These are phyloP conservation scores for Erethizon dorsatum DNA, from an alignment of 2,797 vertebrate genomes.

Conservation along the genomic window DNA sequence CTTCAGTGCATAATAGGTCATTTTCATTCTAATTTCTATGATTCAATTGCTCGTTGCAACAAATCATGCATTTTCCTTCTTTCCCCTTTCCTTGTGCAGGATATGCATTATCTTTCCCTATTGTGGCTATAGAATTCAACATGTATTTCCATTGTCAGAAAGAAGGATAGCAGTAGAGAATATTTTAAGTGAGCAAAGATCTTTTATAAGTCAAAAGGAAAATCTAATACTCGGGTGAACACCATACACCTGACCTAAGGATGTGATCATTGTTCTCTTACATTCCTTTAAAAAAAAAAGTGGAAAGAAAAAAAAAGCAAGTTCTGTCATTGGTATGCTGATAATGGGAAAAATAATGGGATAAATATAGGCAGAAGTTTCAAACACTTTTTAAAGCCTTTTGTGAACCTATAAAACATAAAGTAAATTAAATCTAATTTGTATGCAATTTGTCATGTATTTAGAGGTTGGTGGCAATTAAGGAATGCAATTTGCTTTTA, in stretches of 20 bases:
- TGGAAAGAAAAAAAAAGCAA: not conserved
- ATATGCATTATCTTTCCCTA: constrained; percentile 50
- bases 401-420: constrained; percentile 85
- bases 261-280: constrained; percentile 4
- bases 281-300: not conserved
- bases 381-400: constrained; percentile 76
- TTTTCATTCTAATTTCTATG: constrained; percentile 67
- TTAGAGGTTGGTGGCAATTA: constrained; percentile 85
- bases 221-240: not conserved
- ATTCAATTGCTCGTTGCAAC: constrained; percentile 67
- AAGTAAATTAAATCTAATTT: constrained; percentile 88
- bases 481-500: constrained; percentile 88
- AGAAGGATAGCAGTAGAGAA: not conserved
- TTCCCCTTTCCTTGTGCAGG: constrained; percentile 43
- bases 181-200: constrained; percentile 68
- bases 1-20: constrained; percentile 44
- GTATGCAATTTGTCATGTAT: constrained; percentile 87
- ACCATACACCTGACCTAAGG: not conserved
- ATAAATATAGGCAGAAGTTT: constrained; percentile 63
- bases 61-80: constrained; percentile 52
- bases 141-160: constrained; percentile 53
- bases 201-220: constrained; percentile 67
- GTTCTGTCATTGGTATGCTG: not conserved
- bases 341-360: constrained; percentile 56
- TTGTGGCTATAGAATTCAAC: constrained; percentile 49